phyloP scores from a whole-genome alignment of 2,797 vertebrate species.

The Manis pentadactyla region DNA sequence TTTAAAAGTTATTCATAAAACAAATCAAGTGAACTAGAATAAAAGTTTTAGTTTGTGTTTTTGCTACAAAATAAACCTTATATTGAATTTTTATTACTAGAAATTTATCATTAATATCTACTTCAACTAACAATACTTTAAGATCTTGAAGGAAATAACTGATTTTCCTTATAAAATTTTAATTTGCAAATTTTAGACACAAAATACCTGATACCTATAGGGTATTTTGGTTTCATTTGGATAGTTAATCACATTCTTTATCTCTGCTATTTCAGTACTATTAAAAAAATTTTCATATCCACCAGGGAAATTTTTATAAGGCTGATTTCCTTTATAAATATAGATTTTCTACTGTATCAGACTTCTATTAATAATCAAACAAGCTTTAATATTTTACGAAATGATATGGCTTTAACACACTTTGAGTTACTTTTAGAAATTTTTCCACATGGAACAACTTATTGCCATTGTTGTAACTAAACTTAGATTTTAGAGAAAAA shows the following conservation, averaged over 20 bases:
- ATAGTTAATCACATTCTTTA: background rate
- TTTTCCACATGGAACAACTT: background rate
- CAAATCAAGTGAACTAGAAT: background rate
- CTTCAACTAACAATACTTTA: background rate
- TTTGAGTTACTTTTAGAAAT: conserved; percentile 61
- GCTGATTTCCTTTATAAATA: conserved; percentile 14
- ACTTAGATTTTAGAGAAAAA: conserved; percentile 72
- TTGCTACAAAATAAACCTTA: background rate
- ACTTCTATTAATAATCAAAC: background rate
- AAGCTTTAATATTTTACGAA: background rate
- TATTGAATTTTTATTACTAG: background rate
- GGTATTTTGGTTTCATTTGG: background rate
- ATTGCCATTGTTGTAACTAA: conserved; percentile 68
- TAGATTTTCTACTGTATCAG: background rate
- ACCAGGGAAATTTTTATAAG: conserved; percentile 7
- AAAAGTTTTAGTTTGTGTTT: background rate
- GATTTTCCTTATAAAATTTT: background rate
- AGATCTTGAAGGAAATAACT: background rate
- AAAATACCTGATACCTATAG: background rate
- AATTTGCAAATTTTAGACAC: background rate
- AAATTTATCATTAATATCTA: background rate
- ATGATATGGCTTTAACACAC: background rate
- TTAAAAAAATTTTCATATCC: conserved; percentile 37
- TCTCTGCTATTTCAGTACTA: conserved; percentile 20
- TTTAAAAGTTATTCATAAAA: background rate